Conservation (phyloP, 1,140 invertebrate genomes). For the Ceratina japonica region DNA sequence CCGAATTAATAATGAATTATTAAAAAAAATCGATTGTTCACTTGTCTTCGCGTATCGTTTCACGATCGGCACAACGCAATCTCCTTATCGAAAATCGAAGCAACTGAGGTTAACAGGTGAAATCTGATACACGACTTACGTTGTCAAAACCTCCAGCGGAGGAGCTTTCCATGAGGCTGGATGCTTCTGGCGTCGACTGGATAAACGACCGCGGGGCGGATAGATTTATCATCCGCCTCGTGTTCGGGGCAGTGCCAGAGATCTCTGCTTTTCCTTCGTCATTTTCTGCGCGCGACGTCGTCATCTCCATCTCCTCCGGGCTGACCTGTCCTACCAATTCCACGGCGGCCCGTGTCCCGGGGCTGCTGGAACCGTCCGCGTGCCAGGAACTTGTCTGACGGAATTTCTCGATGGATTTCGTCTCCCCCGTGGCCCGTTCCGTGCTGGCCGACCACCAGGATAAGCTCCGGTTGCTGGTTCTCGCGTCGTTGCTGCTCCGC, state of each 20-base stretch:
- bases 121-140: conserved; percentile 46
- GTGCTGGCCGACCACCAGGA: conserved; percentile 43
- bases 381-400: conserved; percentile 47
- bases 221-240: conserved; percentile 45
- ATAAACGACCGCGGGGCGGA: conserved; percentile 43
- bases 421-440: conserved; percentile 30
- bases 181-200: conserved; percentile 27
- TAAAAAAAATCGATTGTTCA: no score
- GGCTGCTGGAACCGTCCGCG: conserved; percentile 26
- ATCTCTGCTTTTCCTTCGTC: conserved; percentile 18
- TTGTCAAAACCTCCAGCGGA: conserved; percentile 25
- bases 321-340: background rate
- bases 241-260: conserved; percentile 13
- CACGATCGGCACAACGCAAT: no score
- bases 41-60: no score
- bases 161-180: background rate
- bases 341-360: conserved; percentile 7
- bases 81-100: background rate
- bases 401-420: conserved; percentile 42
- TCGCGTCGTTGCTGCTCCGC: no score
- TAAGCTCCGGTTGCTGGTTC: conserved; percentile 50
- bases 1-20: no score
- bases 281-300: background rate
- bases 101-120: background rate
- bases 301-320: conserved; percentile 12